Evolutionary conservation across 2,113 vertebrate species (phyloP).

Genomic region (Cathartes aura): DNA sequence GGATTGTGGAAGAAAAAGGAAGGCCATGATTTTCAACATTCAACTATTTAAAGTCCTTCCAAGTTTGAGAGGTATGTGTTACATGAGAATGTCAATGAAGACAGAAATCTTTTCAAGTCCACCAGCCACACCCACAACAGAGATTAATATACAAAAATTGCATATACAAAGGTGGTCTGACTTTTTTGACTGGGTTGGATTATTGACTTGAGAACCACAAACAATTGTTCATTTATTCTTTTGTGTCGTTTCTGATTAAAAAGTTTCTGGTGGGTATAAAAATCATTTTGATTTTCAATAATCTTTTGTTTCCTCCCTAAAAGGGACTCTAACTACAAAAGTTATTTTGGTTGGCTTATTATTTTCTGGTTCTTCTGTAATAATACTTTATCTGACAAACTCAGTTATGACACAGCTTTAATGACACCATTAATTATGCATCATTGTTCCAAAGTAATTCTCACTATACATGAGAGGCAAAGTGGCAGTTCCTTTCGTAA

Average conservation of each 20-base stretch:
- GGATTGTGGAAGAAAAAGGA: background rate
- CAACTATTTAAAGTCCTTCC: background rate
- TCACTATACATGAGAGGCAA: background rate
- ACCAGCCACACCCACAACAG: background rate
- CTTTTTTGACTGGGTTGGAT: background rate
- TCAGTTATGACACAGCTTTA: background rate
- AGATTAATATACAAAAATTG: background rate
- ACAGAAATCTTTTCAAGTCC: background rate
- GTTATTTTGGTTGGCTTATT: background rate
- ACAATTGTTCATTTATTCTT: background rate
- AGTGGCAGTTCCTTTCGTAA: background rate
- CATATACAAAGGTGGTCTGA: background rate
- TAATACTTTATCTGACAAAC: background rate
- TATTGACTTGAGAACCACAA: background rate
- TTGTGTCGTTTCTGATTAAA: background rate
- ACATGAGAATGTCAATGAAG: background rate
- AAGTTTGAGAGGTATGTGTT: background rate
- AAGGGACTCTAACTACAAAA: background rate
- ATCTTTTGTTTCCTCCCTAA: background rate
- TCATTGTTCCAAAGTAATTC: background rate
- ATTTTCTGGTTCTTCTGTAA: background rate
- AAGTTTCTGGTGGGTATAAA: background rate
- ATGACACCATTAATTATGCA: constrained; percentile 12
- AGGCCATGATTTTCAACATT: background rate
- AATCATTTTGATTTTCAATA: background rate